A percentile compares a stretch with the other conserved stretches of the same genome.
These are phyloP conservation scores for Cacatua alba DNA, from an alignment of 2,113 vertebrate genomes.

Conservation along the genomic window DNA sequence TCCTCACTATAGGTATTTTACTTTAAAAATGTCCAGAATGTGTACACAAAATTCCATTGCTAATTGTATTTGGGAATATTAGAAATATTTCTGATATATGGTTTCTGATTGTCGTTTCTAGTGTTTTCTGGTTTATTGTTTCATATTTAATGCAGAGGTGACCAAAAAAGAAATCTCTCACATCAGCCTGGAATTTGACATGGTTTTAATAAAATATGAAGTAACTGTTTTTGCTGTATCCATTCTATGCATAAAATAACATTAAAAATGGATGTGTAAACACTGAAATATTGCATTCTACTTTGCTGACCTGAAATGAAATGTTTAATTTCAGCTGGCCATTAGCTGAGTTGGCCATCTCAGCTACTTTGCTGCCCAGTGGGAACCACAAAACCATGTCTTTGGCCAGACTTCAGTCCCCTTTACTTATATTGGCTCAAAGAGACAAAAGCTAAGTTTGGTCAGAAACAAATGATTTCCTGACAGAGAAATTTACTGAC, in stretches of 20 bases:
- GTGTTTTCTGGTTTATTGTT: background rate
- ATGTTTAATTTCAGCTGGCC: background rate
- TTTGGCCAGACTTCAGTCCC: background rate
- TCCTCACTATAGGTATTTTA: background rate
- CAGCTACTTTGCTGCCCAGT: background rate
- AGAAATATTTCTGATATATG: background rate
- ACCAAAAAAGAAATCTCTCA: background rate
- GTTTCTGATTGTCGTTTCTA: background rate
- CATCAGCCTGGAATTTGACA: background rate
- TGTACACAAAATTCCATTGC: background rate
- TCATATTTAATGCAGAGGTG: background rate
- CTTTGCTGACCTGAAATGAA: background rate
- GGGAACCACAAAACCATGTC: background rate
- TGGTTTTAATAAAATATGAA: background rate
- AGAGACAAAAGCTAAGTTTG: background rate
- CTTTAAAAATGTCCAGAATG: background rate
- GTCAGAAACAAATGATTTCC: background rate
- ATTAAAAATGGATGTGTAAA: background rate
- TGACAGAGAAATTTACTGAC: background rate
- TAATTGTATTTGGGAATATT: background rate
- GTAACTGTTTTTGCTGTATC: background rate
- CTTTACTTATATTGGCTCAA: background rate
- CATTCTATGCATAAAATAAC: background rate
- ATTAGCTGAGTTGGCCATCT: background rate
- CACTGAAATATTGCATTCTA: background rate